Percentiles rank a stretch among this genome's conserved stretches.
phyloP scores from a whole-genome alignment of 2,888 invertebrate species.

The Dasypogon diadema region DNA sequence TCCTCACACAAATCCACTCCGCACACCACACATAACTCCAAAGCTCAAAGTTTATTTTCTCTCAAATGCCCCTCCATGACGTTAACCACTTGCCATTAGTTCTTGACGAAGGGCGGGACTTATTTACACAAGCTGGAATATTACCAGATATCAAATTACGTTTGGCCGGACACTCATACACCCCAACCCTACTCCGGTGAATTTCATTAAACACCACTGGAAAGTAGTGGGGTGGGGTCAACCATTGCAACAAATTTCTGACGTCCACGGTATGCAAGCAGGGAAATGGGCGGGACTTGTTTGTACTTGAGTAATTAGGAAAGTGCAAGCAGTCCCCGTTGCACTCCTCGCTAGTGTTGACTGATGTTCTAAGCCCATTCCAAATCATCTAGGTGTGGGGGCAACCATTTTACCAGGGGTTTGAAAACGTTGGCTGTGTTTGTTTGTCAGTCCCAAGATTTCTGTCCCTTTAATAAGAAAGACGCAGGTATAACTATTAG shows the following conservation, averaged over 20 bases:
- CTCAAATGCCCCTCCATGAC: background rate
- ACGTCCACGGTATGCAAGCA: background rate
- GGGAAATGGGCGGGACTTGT: slow-evolving; percentile 24
- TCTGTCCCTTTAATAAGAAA: no score
- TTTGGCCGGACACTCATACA: background rate
- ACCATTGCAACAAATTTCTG: background rate
- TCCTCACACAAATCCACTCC: background rate
- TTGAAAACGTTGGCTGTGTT: no score
- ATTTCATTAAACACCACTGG: background rate
- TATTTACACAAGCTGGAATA: slow-evolving; percentile 20
- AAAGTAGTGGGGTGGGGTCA: slow-evolving; percentile 9
- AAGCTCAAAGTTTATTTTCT: background rate
- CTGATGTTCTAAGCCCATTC: background rate
- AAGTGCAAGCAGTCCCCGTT: background rate
- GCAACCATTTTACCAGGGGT: background rate
- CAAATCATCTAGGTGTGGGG: background rate
- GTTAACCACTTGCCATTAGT: background rate
- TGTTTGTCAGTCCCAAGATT: no score
- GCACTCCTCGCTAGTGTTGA: background rate
- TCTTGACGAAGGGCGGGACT: slow-evolving; percentile 12
- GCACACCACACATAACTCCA: background rate
- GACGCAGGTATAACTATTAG: background rate
- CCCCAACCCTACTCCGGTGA: background rate
- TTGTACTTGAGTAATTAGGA: background rate
- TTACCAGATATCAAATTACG: slow-evolving; percentile 33